phyloP scores from a whole-genome alignment of 2,888 invertebrate species.

The Camptogramma bilineatum region DNA sequence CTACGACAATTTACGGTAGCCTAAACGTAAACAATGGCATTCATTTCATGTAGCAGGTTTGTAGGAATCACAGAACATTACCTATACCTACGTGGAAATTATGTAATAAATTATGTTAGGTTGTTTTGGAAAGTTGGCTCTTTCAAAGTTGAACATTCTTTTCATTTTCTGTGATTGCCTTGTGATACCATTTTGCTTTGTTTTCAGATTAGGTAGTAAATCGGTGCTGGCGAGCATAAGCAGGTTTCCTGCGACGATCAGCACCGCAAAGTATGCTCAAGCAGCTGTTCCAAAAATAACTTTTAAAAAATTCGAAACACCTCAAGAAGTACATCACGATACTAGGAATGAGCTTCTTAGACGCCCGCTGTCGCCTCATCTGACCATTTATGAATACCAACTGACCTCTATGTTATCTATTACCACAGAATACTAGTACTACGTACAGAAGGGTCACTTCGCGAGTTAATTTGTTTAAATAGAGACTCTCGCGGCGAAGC shows the following conservation, averaged over 20 bases:
- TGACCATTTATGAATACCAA: constrained; percentile 92
- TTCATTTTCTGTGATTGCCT: background rate
- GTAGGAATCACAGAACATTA: too few relatives aligned
- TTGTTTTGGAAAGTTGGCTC: constrained; percentile 48
- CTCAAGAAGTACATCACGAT: constrained; percentile 83
- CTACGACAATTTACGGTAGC: constrained; percentile 53
- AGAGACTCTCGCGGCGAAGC: too few relatives aligned
- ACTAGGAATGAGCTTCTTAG: constrained; percentile 90
- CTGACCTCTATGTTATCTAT: constrained; percentile 93
- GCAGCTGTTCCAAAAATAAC: constrained; percentile 70
- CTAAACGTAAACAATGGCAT: constrained; percentile 62
- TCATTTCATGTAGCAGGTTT: constrained; percentile 73
- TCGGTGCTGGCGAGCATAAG: constrained; percentile 65
- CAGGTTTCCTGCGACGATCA: constrained; percentile 65
- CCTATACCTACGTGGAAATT: too few relatives aligned
- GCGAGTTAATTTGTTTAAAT: too few relatives aligned
- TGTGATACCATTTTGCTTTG: constrained; percentile 29
- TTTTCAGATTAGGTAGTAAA: constrained; percentile 70
- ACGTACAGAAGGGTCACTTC: too few relatives aligned
- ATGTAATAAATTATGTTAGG: constrained; percentile 69
- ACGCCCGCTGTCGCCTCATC: constrained; percentile 94
- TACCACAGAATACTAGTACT: too few relatives aligned
- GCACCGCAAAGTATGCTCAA: constrained; percentile 68
- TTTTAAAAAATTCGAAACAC: constrained; percentile 66
- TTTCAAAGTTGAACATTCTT: constrained; percentile 14